Conservation (phyloP, 2,113 vertebrate species). For the Zosterops japonicus region DNA sequence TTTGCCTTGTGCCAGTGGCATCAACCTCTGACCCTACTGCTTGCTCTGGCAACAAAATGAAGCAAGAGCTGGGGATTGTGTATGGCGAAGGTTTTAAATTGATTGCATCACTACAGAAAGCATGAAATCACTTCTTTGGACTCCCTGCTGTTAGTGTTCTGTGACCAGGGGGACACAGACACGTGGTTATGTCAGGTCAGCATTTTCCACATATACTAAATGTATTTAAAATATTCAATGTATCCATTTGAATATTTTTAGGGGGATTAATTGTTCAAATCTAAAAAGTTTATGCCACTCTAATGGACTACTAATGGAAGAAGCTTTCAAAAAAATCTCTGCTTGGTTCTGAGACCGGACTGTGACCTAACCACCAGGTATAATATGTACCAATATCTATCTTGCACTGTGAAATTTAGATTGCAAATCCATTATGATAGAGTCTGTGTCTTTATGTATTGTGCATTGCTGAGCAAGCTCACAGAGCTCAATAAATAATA, state of each 20-base stretch:
- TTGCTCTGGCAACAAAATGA: neutral
- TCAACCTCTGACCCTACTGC: neutral
- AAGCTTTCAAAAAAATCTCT: constrained; percentile 41
- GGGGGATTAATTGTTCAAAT: constrained; percentile 45
- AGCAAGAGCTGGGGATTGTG: neutral
- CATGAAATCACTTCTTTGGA: neutral
- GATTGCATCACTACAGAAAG: neutral
- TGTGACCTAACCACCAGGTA: constrained; percentile 49
- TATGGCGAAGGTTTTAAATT: neutral
- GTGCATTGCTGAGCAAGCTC: constrained; percentile 36
- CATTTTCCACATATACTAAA: neutral
- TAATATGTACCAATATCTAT: constrained; percentile 45
- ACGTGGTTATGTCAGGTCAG: neutral
- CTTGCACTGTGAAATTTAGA: constrained; percentile 32
- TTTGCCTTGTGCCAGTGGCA: neutral
- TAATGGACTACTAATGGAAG: constrained; percentile 62
- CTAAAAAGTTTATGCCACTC: constrained; percentile 52
- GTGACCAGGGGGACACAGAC: neutral
- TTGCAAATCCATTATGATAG: constrained; percentile 47
- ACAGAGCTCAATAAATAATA: constrained; percentile 57
- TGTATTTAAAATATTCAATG: constrained; percentile 36
- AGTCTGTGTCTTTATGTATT: constrained; percentile 44
- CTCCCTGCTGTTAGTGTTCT: neutral
- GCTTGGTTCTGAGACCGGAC: neutral
- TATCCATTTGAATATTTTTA: constrained; percentile 49